A percentile compares a stretch with the other conserved stretches of the same genome.
These are phyloP conservation scores for Aphrophora alni DNA, from an alignment of 2,888 invertebrate species.

Conservation along the genomic window DNA sequence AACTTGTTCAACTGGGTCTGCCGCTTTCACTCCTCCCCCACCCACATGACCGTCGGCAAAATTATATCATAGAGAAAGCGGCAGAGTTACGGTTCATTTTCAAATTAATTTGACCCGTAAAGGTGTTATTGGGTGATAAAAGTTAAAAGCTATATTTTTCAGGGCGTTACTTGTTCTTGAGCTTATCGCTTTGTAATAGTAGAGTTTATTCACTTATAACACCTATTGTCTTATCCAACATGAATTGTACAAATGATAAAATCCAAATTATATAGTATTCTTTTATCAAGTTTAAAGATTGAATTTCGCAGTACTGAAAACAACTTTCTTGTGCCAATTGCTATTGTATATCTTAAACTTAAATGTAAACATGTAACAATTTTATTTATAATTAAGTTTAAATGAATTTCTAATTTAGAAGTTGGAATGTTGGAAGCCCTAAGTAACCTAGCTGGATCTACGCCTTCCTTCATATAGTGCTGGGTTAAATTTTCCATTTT, in stretches of 20 bases:
- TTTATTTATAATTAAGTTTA: too few relatives aligned
- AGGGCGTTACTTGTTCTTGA: not conserved
- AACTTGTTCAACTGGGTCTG: not conserved
- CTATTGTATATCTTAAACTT: too few relatives aligned
- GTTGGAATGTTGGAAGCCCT: too few relatives aligned
- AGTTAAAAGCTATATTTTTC: not conserved
- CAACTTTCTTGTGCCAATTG: too few relatives aligned
- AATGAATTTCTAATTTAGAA: too few relatives aligned
- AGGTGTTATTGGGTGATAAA: constrained; percentile 5
- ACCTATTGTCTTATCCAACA: not conserved
- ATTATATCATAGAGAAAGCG: not conserved
- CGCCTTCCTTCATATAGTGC: too few relatives aligned
- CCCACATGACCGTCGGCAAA: not conserved
- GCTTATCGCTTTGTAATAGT: not conserved
- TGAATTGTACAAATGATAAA: not conserved
- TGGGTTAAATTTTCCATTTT: too few relatives aligned
- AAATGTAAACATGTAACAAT: too few relatives aligned
- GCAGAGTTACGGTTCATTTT: not conserved
- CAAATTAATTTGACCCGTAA: not conserved
- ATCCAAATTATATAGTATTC: not conserved
- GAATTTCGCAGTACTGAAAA: not conserved
- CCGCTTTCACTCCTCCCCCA: not conserved
- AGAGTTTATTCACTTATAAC: not conserved
- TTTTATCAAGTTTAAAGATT: not conserved
- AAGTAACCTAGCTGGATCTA: too few relatives aligned